These are phyloP conservation scores for Pseudoips prasinana DNA, from an alignment of 2,888 invertebrate genomes.

Conservation along the genomic window DNA sequence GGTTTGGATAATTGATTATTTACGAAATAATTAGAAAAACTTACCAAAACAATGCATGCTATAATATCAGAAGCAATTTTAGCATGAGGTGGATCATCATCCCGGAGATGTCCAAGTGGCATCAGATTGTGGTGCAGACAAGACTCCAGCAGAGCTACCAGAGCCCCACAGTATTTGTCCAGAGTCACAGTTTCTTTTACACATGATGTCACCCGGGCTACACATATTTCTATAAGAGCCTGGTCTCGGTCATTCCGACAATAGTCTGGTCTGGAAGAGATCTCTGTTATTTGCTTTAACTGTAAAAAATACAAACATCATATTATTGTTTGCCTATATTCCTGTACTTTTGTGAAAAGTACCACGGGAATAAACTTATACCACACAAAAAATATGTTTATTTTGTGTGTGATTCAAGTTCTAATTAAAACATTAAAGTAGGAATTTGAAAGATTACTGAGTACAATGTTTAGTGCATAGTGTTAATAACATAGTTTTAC, in stretches of 20 bases:
- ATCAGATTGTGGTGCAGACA: constrained; percentile 94
- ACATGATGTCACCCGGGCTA: constrained; percentile 94
- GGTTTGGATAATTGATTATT: too few relatives aligned
- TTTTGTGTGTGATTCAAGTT: too few relatives aligned
- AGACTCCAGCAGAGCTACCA: constrained; percentile 92
- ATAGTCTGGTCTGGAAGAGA: constrained; percentile 92
- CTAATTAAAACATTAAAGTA: too few relatives aligned
- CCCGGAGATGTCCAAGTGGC: constrained; percentile 84
- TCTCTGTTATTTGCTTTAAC: constrained; percentile 89
- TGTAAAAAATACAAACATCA: constrained; percentile 48
- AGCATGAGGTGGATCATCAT: constrained; percentile 97
- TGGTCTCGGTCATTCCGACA: constrained; percentile 94
- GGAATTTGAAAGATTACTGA: too few relatives aligned
- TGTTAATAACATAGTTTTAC: too few relatives aligned
- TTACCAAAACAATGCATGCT: constrained; percentile 95
- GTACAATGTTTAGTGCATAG: too few relatives aligned
- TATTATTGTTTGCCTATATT: too few relatives aligned
- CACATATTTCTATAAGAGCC: constrained; percentile 96
- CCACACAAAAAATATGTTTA: too few relatives aligned
- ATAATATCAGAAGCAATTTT: constrained; percentile 98
- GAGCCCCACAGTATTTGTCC: constrained; percentile 91
- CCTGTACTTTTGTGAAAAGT: too few relatives aligned
- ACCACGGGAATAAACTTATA: too few relatives aligned
- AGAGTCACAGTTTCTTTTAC: constrained; percentile 94
- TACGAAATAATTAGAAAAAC: too few relatives aligned